Base-by-base conservation (phyloP, 2,113 vertebrate species). In the Scophthalmus maximus region DNA sequence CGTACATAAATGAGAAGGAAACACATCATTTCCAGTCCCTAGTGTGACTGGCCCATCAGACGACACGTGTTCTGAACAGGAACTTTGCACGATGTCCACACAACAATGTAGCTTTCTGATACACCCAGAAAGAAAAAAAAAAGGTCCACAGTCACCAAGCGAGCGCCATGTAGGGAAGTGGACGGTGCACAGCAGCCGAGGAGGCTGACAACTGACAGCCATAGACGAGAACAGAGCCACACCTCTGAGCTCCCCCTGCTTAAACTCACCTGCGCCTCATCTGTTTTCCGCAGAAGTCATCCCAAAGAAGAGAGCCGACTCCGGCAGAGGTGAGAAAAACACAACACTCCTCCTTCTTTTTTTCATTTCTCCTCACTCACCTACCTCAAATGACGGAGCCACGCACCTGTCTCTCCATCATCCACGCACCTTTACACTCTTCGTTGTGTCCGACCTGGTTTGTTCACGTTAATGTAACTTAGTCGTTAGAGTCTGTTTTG, bases 241-340 rank as follows among this genome's bases (percentile, higher is more conserved):
- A 50, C 88, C 86, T 84, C 68, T 49, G 3, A n/a, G 23, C n/a
- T 1, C 63, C 8, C 27, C 32, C 15, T 7, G 30, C 30, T 72
- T 40, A 70, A 84, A 62, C 60, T 82, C 49, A 81, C 79, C 82
- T 88, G 67, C 49, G 1, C 56, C 69, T 78, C 53, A 63, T 78
- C 40, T 74, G 46, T 87, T 40, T n/a, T 62, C 74, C 65, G 52
- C 91, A 94, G 93, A 86, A 69, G 85, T 91, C 73, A 55, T 76
- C 55, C 93, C 90, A 61, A 94, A 94, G 87, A 93, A 88, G 72
- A 90, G 88, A 80, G 76, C 87, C 55, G 88, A 82, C 77, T 92
- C 93, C 1, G 82, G 68, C 1, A 82, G 59, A 86, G 92, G 94
- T 94, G 73, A 88, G 88, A 74, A 11, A 52, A 32, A 15, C n/a